These are phyloP conservation scores for Thereva nobilitata DNA, from an alignment of 2,888 invertebrate species.

Conservation along the genomic window DNA sequence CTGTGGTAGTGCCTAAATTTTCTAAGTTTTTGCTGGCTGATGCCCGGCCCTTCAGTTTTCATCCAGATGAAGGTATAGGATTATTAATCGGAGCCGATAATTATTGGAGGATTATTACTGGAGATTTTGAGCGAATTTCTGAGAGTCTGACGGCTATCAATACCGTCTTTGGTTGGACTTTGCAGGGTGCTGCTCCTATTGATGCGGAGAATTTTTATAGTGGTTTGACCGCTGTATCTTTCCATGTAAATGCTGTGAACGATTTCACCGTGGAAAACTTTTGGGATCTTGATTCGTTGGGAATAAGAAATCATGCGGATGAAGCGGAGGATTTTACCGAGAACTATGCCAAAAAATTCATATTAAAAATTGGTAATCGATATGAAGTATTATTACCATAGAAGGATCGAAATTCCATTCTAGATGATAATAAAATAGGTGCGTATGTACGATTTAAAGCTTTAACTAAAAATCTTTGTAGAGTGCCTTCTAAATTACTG, in stretches of 20 bases:
- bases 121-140: slow-evolving; percentile 31
- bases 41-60: slow-evolving; percentile 2
- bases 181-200: slow-evolving; percentile 32
- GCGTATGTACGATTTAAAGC: slow-evolving; percentile 35
- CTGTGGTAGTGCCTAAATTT: slow-evolving; percentile 30
- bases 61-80: slow-evolving; percentile 24
- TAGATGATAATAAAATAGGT: slow-evolving; percentile 29
- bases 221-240: neutral
- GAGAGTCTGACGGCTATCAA: slow-evolving; percentile 26
- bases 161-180: slow-evolving; percentile 36
- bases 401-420: slow-evolving; percentile 8
- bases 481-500: slow-evolving; percentile 27
- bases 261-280: slow-evolving; percentile 29
- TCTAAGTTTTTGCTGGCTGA: slow-evolving; percentile 13
- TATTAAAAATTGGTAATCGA: slow-evolving; percentile 27
- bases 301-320: slow-evolving; percentile 5
- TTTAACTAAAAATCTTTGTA: slow-evolving; percentile 22
- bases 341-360: neutral
- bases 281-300: slow-evolving; percentile 35
- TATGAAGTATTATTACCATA: slow-evolving; percentile 35
- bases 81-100: slow-evolving; percentile 32
- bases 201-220: neutral
- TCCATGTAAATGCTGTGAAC: slow-evolving; percentile 16
- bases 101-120: slow-evolving; percentile 37
- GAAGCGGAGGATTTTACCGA: neutral